Percentiles rank a stretch among this genome's conserved stretches.
Conservation (phyloP, 2,888 invertebrate genomes). For the Apeira syringaria region DNA sequence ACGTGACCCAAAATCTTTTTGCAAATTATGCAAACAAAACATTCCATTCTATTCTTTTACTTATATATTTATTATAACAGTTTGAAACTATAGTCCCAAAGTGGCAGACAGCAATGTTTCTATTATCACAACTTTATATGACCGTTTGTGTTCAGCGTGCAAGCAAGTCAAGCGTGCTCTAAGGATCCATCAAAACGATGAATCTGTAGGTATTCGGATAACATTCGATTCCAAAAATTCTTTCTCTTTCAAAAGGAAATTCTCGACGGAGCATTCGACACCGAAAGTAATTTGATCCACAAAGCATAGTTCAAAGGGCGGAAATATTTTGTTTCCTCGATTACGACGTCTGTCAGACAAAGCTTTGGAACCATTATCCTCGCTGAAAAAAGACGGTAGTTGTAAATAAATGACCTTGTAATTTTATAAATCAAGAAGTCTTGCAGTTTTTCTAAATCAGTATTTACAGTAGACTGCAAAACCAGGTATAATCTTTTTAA, state of each 20-base stretch:
- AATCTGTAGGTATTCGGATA: constrained; percentile 7
- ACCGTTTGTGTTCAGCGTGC: constrained; percentile 1
- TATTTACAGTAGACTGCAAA: too few relatives aligned
- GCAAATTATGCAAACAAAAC: too few relatives aligned
- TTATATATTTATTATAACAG: too few relatives aligned
- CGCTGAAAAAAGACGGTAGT: not conserved
- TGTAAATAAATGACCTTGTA: not conserved
- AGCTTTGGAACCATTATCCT: constrained; percentile 6
- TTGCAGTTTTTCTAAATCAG: too few relatives aligned
- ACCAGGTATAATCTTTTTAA: too few relatives aligned
- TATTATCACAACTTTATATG: too few relatives aligned
- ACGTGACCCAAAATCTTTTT: too few relatives aligned
- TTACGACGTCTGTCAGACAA: constrained; percentile 16
- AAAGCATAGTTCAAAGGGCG: constrained; percentile 33
- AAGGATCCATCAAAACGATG: constrained; percentile 8
- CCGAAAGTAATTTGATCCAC: constrained; percentile 37
- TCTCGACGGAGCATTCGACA: constrained; percentile 32
- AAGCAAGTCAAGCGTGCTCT: constrained; percentile 3
- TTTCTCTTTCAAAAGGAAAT: constrained; percentile 23
- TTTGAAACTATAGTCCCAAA: too few relatives aligned
- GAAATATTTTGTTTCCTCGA: constrained; percentile 30
- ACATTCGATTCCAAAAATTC: constrained; percentile 5
- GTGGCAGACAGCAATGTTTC: too few relatives aligned
- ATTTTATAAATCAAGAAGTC: too few relatives aligned
- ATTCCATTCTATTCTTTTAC: too few relatives aligned